These are phyloP conservation scores for Tupaia chinensis DNA, from an alignment of 2,113 vertebrate genomes.

Conservation along the genomic window DNA sequence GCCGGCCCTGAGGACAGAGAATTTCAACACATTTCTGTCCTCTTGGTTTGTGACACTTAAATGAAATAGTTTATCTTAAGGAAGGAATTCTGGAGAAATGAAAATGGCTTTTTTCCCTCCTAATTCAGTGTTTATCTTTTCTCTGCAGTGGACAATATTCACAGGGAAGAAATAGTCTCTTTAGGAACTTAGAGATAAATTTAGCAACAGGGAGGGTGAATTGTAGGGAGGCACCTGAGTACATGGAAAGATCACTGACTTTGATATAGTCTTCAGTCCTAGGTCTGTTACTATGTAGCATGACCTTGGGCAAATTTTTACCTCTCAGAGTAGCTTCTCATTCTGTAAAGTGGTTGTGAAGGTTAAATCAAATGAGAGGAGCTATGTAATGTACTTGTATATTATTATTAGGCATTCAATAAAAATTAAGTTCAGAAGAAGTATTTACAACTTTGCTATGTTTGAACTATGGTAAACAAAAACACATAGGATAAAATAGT, in stretches of 20 bases:
- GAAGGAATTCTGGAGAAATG: conserved; percentile 18
- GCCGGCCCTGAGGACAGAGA: background rate
- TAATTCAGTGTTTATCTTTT: conserved; percentile 46
- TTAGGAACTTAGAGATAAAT: background rate
- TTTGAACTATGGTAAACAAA: conserved; percentile 39
- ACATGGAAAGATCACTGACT: conserved; percentile 44
- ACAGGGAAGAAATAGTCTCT: conserved; percentile 46
- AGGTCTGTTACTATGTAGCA: background rate
- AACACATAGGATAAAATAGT: background rate
- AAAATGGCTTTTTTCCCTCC: background rate
- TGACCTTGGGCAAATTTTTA: conserved; percentile 39
- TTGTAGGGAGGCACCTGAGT: background rate
- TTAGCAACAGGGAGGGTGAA: conserved; percentile 19
- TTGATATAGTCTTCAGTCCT: conserved; percentile 18
- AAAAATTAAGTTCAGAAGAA: conserved; percentile 53
- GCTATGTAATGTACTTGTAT: background rate
- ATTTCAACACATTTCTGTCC: conserved; percentile 30
- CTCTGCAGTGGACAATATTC: background rate
- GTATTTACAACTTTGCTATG: background rate
- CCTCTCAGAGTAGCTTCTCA: conserved; percentile 45
- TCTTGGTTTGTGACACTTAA: conserved; percentile 36
- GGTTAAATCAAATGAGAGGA: conserved; percentile 48
- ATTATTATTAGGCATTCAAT: background rate
- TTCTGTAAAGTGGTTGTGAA: conserved; percentile 45
- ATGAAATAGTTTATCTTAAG: conserved; percentile 60